A percentile compares a stretch with the other conserved stretches of the same genome.
These are phyloP conservation scores for Acipenser transmontanus DNA, from an alignment of 2,797 vertebrate species.

Conservation along the genomic window DNA sequence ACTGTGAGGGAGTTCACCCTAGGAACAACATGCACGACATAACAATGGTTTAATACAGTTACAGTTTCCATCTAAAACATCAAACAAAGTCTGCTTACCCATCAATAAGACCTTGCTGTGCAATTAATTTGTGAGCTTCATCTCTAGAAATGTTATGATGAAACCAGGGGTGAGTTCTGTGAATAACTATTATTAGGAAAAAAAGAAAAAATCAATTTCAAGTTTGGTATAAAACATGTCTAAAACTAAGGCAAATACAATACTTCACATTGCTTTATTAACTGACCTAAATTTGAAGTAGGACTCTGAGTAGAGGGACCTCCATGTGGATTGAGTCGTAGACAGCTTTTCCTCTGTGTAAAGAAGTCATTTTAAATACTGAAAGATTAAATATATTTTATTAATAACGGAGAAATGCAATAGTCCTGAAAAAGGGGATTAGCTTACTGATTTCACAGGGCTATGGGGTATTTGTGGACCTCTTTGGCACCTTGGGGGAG, in stretches of 20 bases:
- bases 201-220: conserved; percentile 3
- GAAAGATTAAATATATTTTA: too few species aligned
- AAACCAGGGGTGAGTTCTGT: conserved; percentile 90
- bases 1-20: too few species aligned
- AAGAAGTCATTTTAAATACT: conserved; percentile 12
- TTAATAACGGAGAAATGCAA: too few species aligned
- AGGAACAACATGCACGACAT: background rate
- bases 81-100: conserved; percentile 59
- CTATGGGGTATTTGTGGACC: too few species aligned
- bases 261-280: background rate
- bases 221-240: background rate
- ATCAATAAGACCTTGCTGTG: conserved; percentile 86
- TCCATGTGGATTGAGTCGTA: conserved; percentile 79
- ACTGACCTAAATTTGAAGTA: conserved; percentile 71
- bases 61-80: background rate
- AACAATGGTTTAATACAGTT: background rate
- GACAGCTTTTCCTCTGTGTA: conserved; percentile 82
- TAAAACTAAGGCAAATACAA: background rate
- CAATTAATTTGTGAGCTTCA: conserved; percentile 83
- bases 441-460: too few species aligned
- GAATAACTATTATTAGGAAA: conserved; percentile 63
- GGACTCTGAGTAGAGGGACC: conserved; percentile 72
- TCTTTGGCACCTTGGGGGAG: too few species aligned
- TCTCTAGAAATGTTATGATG: conserved; percentile 89
- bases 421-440: too few species aligned